phyloP scores from a whole-genome alignment of 2,797 vertebrate genomes.

The Arrhamphus sclerolepis region DNA sequence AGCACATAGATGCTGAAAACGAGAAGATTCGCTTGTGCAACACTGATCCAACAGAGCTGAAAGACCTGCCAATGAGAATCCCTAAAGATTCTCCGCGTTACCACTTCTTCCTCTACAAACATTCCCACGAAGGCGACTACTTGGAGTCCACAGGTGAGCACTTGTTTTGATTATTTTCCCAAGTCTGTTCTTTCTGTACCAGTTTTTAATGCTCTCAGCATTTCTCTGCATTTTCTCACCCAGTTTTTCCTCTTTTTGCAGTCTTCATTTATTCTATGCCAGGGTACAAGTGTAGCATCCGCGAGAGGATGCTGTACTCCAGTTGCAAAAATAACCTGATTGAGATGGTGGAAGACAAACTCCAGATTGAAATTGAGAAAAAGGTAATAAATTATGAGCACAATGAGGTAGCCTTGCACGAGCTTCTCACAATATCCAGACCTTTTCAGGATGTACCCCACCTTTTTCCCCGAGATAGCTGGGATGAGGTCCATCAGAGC shows the following conservation, averaged over 20 bases:
- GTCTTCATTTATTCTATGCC: slow-evolving; percentile 99
- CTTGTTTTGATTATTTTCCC: not conserved
- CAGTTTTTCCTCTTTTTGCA: slow-evolving; percentile 54
- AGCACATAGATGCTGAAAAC: slow-evolving; percentile 92
- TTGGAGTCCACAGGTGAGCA: slow-evolving; percentile 92
- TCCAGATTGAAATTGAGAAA: slow-evolving; percentile 89
- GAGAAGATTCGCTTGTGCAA: slow-evolving; percentile 91
- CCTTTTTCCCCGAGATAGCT: too few relatives aligned
- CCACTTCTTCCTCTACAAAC: slow-evolving; percentile 98
- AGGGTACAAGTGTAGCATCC: slow-evolving; percentile 94
- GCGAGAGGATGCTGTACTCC: slow-evolving; percentile 97
- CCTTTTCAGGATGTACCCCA: too few relatives aligned
- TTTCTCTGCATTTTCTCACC: not conserved
- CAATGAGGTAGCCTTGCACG: too few relatives aligned
- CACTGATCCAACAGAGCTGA: slow-evolving; percentile 90
- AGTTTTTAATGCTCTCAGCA: not conserved
- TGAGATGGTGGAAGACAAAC: slow-evolving; percentile 88
- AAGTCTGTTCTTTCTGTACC: not conserved
- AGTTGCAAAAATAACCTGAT: slow-evolving; percentile 95
- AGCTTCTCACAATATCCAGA: too few relatives aligned
- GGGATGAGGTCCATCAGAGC: too few relatives aligned
- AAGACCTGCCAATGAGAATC: slow-evolving; percentile 92
- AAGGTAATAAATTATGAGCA: slow-evolving; percentile 80
- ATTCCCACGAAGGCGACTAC: slow-evolving; percentile 96
- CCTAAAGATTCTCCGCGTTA: slow-evolving; percentile 93